Percentiles rank a stretch among this genome's conserved stretches.
phyloP scores from a whole-genome alignment of 2,888 invertebrate species.

The Dicyrtoma fusca region DNA sequence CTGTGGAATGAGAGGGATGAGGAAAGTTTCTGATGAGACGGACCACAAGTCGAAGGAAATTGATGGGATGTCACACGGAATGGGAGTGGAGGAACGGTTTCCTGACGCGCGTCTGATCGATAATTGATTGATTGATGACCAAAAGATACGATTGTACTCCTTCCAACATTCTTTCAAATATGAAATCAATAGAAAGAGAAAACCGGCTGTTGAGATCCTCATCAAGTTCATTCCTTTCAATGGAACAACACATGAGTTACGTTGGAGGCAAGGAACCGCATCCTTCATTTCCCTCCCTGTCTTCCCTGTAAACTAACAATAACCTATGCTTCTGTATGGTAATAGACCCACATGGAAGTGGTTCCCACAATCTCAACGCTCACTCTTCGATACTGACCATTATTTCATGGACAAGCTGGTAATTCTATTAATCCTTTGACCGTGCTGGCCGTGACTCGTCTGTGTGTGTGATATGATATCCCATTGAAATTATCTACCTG shows the following conservation, averaged over 20 bases:
- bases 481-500: too few species aligned
- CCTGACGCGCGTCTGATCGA: constrained; percentile 31
- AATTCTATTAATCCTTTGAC: too few species aligned
- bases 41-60: constrained; percentile 28
- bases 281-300: neutral
- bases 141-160: constrained; percentile 30
- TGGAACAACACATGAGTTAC: too few species aligned
- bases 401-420: too few species aligned
- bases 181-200: constrained; percentile 32
- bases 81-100: constrained; percentile 22
- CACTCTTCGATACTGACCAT: too few species aligned
- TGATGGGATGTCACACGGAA: constrained; percentile 30
- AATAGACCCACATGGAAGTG: too few species aligned
- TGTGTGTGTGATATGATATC: too few species aligned
- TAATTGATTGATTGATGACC: constrained; percentile 47
- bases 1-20: constrained; percentile 14
- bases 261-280: too few species aligned
- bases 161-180: constrained; percentile 15
- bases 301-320: neutral
- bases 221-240: constrained; percentile 14
- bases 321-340: neutral
- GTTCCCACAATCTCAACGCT: too few species aligned
- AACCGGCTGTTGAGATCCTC: constrained; percentile 19
- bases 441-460: too few species aligned
- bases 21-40: constrained; percentile 3